phyloP scores from a whole-genome alignment of 2,113 vertebrate species.

The Myrmophylax atrothorax region DNA sequence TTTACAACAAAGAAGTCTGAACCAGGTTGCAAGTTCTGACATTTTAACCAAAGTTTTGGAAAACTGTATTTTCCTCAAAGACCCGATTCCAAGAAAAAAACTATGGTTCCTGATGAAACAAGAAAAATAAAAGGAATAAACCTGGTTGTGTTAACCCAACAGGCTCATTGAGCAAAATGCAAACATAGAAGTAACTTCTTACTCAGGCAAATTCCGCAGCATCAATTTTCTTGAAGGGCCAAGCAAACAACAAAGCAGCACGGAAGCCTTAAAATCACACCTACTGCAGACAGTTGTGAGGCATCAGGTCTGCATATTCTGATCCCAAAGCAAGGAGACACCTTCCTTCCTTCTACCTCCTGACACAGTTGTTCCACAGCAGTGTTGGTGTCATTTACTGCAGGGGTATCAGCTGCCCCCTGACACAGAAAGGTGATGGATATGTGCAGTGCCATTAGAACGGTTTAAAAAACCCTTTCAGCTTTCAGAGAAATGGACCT shows the following conservation, averaged over 20 bases:
- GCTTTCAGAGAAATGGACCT: background rate
- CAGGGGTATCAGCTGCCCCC: accelerated
- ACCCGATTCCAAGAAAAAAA: background rate
- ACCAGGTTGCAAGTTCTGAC: background rate
- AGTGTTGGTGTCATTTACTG: background rate
- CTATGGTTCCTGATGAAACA: background rate
- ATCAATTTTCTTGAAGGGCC: background rate
- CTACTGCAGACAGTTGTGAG: background rate
- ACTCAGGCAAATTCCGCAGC: background rate
- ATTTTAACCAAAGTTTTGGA: background rate
- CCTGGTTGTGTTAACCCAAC: background rate
- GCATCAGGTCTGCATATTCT: background rate
- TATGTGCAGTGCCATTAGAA: background rate
- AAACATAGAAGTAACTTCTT: background rate
- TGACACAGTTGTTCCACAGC: background rate
- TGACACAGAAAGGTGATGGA: background rate
- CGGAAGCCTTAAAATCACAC: background rate
- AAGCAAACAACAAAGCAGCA: background rate
- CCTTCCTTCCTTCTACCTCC: background rate
- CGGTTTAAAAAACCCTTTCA: background rate
- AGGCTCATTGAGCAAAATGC: background rate
- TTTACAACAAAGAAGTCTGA: slow-evolving; percentile 31
- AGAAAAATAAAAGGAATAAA: background rate
- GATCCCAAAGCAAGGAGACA: background rate
- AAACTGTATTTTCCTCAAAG: background rate